Evolutionary conservation across 2,113 vertebrate genomes (phyloP).

Genomic region (Halichoeres trimaculatus): DNA sequence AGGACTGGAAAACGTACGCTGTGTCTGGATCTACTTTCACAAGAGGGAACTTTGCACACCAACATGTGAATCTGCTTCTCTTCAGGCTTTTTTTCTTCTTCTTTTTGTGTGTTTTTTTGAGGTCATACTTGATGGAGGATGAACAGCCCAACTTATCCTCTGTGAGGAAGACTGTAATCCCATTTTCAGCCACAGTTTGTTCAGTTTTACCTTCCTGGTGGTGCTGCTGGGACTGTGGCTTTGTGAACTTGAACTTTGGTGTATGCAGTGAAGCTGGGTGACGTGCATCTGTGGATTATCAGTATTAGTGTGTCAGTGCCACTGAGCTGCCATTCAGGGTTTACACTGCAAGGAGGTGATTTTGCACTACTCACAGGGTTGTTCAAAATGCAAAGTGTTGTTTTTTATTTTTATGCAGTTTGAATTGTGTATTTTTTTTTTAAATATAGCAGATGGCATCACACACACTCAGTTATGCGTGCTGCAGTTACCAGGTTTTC

Average conservation of each 20-base stretch:
- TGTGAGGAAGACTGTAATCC: slow-evolving; percentile 74
- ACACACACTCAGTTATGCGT: not conserved
- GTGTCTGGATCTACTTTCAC: not conserved
- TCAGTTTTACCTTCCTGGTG: not conserved
- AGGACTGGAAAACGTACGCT: not conserved
- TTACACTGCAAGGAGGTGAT: slow-evolving; percentile 34
- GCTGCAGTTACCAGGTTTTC: not conserved
- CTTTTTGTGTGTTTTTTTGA: slow-evolving; percentile 29
- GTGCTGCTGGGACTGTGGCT: slow-evolving; percentile 54
- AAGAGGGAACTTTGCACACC: slow-evolving; percentile 58
- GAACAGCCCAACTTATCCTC: slow-evolving; percentile 68
- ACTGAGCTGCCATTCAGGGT: slow-evolving; percentile 55
- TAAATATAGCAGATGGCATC: not conserved
- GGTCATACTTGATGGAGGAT: slow-evolving; percentile 35
- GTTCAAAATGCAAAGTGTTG: slow-evolving; percentile 52
- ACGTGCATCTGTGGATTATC: slow-evolving; percentile 52
- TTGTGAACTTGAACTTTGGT: slow-evolving; percentile 30
- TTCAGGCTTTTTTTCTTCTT: not conserved
- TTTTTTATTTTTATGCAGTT: slow-evolving; percentile 34
- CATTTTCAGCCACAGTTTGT: slow-evolving; percentile 21
- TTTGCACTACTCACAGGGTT: slow-evolving; percentile 72
- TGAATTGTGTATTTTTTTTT: slow-evolving; percentile 15
- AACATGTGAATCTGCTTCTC: slow-evolving; percentile 30
- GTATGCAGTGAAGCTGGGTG: slow-evolving; percentile 43
- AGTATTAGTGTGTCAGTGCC: slow-evolving; percentile 59